A percentile compares a stretch with the other conserved stretches of the same genome.
Evolutionary conservation across 2,888 invertebrate genomes (phyloP).

Genomic region (Ctena decussata): DNA sequence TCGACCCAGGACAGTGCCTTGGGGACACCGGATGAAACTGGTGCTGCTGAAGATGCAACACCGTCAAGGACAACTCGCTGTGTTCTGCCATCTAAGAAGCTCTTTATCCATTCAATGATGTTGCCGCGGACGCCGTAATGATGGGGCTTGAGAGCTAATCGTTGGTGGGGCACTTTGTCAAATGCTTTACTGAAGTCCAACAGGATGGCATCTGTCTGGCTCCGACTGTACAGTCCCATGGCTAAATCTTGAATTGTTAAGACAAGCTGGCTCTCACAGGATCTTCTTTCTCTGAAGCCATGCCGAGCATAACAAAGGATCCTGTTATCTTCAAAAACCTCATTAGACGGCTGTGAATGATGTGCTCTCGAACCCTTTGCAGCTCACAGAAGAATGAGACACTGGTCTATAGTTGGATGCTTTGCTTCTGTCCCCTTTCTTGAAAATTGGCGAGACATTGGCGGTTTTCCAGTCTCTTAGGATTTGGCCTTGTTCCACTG

Average conservation of each 20-base stretch:
- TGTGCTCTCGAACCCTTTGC: background rate
- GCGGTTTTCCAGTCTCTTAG: background rate
- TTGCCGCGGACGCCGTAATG: background rate
- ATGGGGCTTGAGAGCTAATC: background rate
- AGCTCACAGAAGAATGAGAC: background rate
- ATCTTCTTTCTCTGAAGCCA: background rate
- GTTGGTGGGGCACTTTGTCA: background rate
- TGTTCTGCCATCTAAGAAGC: background rate
- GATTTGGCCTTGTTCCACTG: background rate
- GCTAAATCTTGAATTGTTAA: background rate
- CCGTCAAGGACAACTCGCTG: background rate
- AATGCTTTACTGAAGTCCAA: background rate
- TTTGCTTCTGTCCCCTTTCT: background rate
- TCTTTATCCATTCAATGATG: background rate
- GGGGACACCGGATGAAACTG: background rate
- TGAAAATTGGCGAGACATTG: background rate
- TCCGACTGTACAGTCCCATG: background rate
- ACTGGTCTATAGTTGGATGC: background rate
- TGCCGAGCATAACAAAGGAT: background rate
- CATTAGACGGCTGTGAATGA: background rate
- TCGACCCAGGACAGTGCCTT: background rate
- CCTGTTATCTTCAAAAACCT: background rate
- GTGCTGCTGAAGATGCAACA: background rate
- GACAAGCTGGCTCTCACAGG: background rate
- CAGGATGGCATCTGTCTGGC: background rate